A percentile compares a stretch with the other conserved stretches of the same genome.
Conservation (phyloP, 2,888 invertebrate species). For the Eupithecia dodoneata region DNA sequence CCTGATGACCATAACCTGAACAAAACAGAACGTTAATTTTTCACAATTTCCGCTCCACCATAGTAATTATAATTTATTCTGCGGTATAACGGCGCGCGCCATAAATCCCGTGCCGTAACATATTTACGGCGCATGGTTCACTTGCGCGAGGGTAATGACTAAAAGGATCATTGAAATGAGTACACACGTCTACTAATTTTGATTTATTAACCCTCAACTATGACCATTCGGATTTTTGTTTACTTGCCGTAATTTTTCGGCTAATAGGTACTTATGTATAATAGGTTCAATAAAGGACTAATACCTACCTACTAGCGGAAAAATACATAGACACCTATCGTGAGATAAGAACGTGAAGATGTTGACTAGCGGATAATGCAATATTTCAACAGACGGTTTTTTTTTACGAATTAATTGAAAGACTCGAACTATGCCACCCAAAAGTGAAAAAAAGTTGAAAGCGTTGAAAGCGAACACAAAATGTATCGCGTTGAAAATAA, state of each 20-base stretch:
- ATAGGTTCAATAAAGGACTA: no score
- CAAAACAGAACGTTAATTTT: slow-evolving; percentile 20
- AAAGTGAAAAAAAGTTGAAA: not conserved
- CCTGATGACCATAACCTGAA: slow-evolving; percentile 95
- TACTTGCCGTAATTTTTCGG: not conserved
- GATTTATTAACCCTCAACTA: slow-evolving; percentile 16
- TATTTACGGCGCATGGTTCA: slow-evolving; percentile 32
- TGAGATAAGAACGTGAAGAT: no score
- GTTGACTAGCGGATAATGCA: no score
- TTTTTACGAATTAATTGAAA: slow-evolving; percentile 1
- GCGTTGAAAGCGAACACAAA: slow-evolving; percentile 23
- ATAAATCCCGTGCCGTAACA: slow-evolving; percentile 31
- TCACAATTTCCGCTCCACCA: slow-evolving; percentile 22
- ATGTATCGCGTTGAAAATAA: slow-evolving; percentile 40
- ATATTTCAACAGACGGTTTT: no score
- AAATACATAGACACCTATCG: no score
- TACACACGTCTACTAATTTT: slow-evolving; percentile 20
- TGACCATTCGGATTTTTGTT: not conserved
- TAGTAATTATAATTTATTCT: slow-evolving; percentile 35
- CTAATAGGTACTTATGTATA: no score
- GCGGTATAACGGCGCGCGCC: slow-evolving; percentile 24
- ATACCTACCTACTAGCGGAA: no score
- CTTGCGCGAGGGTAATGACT: slow-evolving; percentile 27
- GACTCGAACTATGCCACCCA: not conserved
- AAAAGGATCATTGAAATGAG: slow-evolving; percentile 26